These are phyloP conservation scores for Punctoribates punctum DNA, from an alignment of 2,888 invertebrate genomes.

Conservation along the genomic window DNA sequence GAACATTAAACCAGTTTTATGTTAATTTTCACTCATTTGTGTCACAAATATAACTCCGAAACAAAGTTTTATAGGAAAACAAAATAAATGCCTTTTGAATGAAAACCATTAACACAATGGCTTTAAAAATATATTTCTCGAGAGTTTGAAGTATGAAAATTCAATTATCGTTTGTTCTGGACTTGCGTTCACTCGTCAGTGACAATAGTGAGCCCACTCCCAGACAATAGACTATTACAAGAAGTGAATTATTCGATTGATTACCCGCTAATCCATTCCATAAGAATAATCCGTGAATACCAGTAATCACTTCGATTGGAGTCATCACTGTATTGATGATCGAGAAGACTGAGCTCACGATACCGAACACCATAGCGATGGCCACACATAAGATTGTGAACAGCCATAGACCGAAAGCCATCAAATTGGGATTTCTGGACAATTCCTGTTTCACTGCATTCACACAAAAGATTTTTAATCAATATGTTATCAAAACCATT, in stretches of 20 bases:
- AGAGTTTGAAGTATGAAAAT: background rate
- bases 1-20: constrained; percentile 8
- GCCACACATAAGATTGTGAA: constrained; percentile 68
- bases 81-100: background rate
- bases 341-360: constrained; percentile 67
- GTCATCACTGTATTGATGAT: constrained; percentile 74
- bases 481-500: background rate
- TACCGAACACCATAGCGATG: constrained; percentile 63
- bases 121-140: background rate
- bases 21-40: background rate
- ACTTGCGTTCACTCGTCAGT: background rate
- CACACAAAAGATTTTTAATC: background rate
- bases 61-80: background rate
- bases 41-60: background rate
- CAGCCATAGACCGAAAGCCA: constrained; percentile 71
- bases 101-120: background rate
- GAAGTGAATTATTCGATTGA: constrained; percentile 48
- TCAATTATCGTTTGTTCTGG: background rate
- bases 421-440: constrained; percentile 62
- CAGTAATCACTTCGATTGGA: constrained; percentile 65
- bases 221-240: too few relatives aligned
- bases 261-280: constrained; percentile 75
- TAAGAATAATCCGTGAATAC: constrained; percentile 67
- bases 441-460: constrained; percentile 63
- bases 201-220: background rate